These are phyloP conservation scores for Corydoras maculifer DNA, from an alignment of 2,113 vertebrate species.

Conservation along the genomic window DNA sequence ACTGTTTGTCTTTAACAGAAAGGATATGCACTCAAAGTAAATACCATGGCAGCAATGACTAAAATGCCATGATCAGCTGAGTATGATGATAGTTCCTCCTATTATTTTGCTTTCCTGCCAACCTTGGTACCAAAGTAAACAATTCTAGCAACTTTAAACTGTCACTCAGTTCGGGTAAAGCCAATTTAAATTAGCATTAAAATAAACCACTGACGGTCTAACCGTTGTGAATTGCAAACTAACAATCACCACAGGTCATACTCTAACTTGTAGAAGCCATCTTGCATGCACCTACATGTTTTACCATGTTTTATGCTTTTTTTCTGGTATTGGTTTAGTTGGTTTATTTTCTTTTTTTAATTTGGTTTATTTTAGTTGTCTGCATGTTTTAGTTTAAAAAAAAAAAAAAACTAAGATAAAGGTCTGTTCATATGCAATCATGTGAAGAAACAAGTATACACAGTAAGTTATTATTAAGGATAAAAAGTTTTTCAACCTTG, in stretches of 20 bases:
- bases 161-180: not conserved
- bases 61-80: conserved; percentile 51
- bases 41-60: conserved; percentile 2
- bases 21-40: not conserved
- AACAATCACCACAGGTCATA: conserved; percentile 65
- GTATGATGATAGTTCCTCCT: conserved; percentile 33
- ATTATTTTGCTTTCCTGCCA: conserved; percentile 3
- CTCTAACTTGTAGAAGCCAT: conserved; percentile 53
- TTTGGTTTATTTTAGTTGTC: conserved; percentile 48
- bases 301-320: conserved; percentile 40
- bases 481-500: no score
- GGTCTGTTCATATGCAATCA: no score
- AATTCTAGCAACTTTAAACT: not conserved
- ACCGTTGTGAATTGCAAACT: conserved; percentile 53
- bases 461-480: no score
- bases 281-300: conserved; percentile 65
- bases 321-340: conserved; percentile 42
- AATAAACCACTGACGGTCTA: not conserved
- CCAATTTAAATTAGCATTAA: not conserved
- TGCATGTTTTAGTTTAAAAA: conserved; percentile 56
- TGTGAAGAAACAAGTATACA: no score
- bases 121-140: not conserved
- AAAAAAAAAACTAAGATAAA: not conserved
- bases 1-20: conserved; percentile 25
- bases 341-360: conserved; percentile 42